Evolutionary conservation across 2,888 invertebrate genomes (phyloP), one percentile per base, ranked within the genome.

Genomic region (Hemaris fuciformis): DNA sequence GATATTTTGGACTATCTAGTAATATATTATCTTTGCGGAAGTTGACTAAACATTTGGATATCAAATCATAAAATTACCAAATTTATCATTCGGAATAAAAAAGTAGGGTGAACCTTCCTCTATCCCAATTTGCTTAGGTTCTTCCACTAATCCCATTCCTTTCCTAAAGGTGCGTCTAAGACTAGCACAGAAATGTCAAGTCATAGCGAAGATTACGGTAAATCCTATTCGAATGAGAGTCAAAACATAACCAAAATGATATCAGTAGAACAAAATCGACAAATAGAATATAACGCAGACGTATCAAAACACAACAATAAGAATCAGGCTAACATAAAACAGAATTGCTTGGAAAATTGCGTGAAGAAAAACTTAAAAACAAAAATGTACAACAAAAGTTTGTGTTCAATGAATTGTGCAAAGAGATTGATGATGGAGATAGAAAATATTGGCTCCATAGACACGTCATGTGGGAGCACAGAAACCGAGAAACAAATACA

Each of bases 351-450:
- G 1, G 53, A 53, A 27, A 53, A 27, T 31, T 53, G 53, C 31
- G 27, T 27, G 27, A 53, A 7, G 31, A 31, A 31, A 20, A 31
- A 31, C 10, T 25, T 66, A 42, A 57, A 63, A 31, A 22, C 59
- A 62, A 56, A 59, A 20, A 23, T 38, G 1, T 27, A 41, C 25
- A 48, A 60, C 27, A 60, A 60, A 10, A 85, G 85, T 62, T 31
- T 84, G 2, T 85, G 82, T 62, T 85, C 85, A 3, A 81, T 84
- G 79, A 75, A 83, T 53, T 86, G 81, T 65, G 63, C 73, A 4
- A 73, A 69, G 20, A 71, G 61, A 23, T 58, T 64, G 1, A 63
- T 62, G 0, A 64, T 66, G 13, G 60, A 65, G 2, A 57, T 73
- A 10, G 67, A 70, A 48, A 64, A 62, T 0, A 68, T 68, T 34